Percentiles rank a stretch among this genome's conserved stretches.
Evolutionary conservation across 2,888 invertebrate genomes (phyloP).

Genomic region (Neoscelio sp.): DNA sequence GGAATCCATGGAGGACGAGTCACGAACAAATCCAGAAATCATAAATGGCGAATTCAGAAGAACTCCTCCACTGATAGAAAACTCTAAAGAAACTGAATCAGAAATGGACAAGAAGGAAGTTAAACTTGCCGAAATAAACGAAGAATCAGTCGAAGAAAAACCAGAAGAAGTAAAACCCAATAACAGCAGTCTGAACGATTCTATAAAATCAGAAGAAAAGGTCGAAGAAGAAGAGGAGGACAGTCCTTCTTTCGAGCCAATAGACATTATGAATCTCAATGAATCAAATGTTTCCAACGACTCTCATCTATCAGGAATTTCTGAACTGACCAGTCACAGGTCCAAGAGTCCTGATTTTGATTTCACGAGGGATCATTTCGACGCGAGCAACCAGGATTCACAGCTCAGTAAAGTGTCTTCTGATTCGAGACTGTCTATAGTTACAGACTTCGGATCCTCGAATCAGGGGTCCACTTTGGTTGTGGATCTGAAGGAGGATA

Average conservation of each 20-base stretch:
- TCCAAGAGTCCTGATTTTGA: slow-evolving; percentile 82
- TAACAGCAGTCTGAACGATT: slow-evolving; percentile 78
- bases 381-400: slow-evolving; percentile 85
- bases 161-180: slow-evolving; percentile 73
- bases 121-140: slow-evolving; percentile 40
- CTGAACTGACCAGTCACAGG: slow-evolving; percentile 84
- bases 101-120: slow-evolving; percentile 68
- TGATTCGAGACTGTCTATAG: slow-evolving; percentile 85
- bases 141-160: slow-evolving; percentile 63
- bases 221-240: slow-evolving; percentile 86
- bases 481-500: slow-evolving; percentile 76
- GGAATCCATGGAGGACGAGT: slow-evolving; percentile 75
- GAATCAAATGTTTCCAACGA: slow-evolving; percentile 85
- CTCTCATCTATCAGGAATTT: slow-evolving; percentile 86
- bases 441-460: slow-evolving; percentile 84
- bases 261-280: slow-evolving; percentile 83
- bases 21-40: slow-evolving; percentile 65
- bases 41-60: slow-evolving; percentile 61
- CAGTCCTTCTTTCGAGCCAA: slow-evolving; percentile 87
- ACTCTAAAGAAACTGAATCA: slow-evolving; percentile 43
- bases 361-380: slow-evolving; percentile 80
- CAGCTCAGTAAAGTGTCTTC: slow-evolving; percentile 87
- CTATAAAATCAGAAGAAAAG: slow-evolving; percentile 82
- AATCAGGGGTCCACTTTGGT: slow-evolving; percentile 80
- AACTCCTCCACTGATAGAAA: slow-evolving; percentile 57